phyloP scores from a whole-genome alignment of 2,797 vertebrate species.

The Kryptopterus vitreolus region DNA sequence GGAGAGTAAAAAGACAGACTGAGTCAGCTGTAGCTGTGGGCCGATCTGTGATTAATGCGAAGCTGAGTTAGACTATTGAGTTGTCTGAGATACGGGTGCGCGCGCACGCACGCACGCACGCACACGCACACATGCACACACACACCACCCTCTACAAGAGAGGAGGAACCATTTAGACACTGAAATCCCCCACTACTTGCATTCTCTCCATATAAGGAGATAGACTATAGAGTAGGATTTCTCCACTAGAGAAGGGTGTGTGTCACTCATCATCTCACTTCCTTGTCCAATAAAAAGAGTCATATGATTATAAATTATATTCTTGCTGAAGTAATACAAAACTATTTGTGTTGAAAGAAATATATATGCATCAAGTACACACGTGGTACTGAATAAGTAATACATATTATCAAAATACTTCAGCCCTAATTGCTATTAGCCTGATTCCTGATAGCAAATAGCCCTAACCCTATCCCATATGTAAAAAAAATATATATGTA shows the following conservation, averaged over 20 bases:
- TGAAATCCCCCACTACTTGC: constrained; percentile 49
- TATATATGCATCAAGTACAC: background rate
- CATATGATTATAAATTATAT: constrained; percentile 21
- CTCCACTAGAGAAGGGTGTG: constrained; percentile 18
- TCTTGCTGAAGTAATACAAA: constrained; percentile 17
- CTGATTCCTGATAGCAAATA: too few species aligned
- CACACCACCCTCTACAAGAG: constrained; percentile 21
- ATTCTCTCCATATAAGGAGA: constrained; percentile 59
- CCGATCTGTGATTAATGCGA: constrained; percentile 42
- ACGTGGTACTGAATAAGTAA: background rate
- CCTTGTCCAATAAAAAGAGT: constrained; percentile 28
- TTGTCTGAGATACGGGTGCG: constrained; percentile 6
- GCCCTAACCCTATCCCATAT: too few species aligned
- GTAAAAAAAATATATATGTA: background rate
- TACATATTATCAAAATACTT: background rate
- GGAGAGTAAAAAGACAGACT: constrained; percentile 19
- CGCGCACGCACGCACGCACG: constrained; percentile 26
- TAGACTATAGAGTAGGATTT: constrained; percentile 37
- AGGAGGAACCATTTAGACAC: constrained; percentile 40
- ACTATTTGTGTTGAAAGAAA: background rate
- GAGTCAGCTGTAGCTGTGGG: constrained; percentile 26
- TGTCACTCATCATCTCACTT: constrained; percentile 38
- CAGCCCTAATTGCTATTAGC: too few species aligned
- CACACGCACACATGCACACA: constrained; percentile 33
- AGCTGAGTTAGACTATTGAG: constrained; percentile 22